Base-by-base conservation (phyloP, 2,797 vertebrate genomes). In the Micromesistius poutassou region DNA sequence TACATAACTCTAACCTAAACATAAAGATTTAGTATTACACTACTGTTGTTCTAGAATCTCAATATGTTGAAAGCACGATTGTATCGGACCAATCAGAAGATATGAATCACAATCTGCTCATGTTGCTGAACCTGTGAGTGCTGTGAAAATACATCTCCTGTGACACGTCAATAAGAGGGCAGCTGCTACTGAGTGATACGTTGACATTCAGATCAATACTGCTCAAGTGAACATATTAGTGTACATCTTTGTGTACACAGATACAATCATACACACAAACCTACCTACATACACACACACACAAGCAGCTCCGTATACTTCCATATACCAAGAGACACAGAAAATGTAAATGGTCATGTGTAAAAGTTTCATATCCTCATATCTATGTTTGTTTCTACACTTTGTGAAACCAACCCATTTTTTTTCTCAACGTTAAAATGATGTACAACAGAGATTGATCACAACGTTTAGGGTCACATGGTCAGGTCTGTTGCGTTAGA, bases 191-290 rank as follows among this genome's bases (percentile, higher is more conserved):
- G 46, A 19, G 46, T 55, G 46, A 22, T 22, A 55, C 46, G 22
- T 19, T 5, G 19, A 55, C 46, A 22, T 55, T 55, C 46, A 55
- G 46, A 55, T 22, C 16, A 22, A 55, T 55, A 55, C 46, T 55
- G 81, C 76, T 80, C 77, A 72, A 36, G 79, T 72, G 46, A 77
- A 80, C 31, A 68, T 33, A 83, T 50, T 76, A 28, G 36, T 68
- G 50, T 55, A 76, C 28, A 38, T 0, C 19, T 14, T 33, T 9
- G 16, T 28, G 2, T 14, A 25, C 66, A 38, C 62, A 40, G 62
- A 76, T 62, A 70, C 62, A 70, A 35, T 40, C 62, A 71, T 55
- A 76, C 75, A 71, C n/a, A 77, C 46, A 73, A 19, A 62, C 76
- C 72, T 76, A 78, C 71, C 76, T 70, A 68, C 22, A 66, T 30